Percentiles rank a stretch among this genome's conserved stretches.
Evolutionary conservation across 2,888 invertebrate genomes (phyloP).

Genomic region (Pyrocoelia pectoralis): DNA sequence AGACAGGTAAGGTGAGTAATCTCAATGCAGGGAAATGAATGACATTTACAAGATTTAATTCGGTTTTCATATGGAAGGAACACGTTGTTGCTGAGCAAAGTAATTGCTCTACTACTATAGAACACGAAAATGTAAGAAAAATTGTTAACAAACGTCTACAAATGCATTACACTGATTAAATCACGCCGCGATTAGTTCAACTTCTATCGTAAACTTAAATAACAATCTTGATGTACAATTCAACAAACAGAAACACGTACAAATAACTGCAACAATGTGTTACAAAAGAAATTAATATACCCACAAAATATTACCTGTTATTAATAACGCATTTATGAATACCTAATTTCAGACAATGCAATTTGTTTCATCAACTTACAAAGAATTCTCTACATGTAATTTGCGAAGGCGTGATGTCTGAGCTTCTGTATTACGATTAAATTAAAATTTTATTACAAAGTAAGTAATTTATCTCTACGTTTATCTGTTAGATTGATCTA

Average conservation of each 20-base stretch:
- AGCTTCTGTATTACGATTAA: conserved; percentile 41
- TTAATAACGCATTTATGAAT: conserved; percentile 9
- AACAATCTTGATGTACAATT: not conserved
- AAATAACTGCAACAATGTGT: not conserved
- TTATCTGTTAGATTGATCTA: conserved; percentile 41
- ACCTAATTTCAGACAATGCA: not conserved
- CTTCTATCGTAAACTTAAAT: no score
- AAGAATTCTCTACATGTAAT: conserved; percentile 35
- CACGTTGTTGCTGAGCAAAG: no score
- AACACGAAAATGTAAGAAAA: no score
- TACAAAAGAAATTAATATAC: not conserved
- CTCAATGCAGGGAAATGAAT: no score
- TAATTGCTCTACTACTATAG: no score
- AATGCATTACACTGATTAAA: no score
- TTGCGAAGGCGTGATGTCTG: conserved; percentile 39
- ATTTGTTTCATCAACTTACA: conserved; percentile 27
- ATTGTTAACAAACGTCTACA: no score
- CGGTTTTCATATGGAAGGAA: no score
- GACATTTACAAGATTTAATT: no score
- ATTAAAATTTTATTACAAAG: conserved; percentile 43
- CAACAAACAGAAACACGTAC: not conserved
- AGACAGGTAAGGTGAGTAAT: no score
- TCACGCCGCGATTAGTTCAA: no score
- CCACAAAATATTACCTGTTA: conserved; percentile 4
- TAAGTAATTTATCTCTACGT: conserved; percentile 41